Evolutionary conservation across 2,888 invertebrate species (phyloP).

Genomic region (Drosophila mettleri): DNA sequence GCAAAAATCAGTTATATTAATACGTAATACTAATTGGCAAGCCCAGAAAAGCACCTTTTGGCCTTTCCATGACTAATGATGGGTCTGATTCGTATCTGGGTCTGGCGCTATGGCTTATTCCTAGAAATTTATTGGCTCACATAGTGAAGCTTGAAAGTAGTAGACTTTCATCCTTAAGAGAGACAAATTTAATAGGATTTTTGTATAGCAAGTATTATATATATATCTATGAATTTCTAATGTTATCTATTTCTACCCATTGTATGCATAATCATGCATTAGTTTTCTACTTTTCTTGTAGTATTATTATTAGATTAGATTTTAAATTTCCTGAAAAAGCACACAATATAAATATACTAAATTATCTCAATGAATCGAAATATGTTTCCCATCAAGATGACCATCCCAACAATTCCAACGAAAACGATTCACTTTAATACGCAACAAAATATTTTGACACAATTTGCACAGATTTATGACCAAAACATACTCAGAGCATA

Average conservation of each 20-base stretch:
- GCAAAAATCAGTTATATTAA: conserved; percentile 6
- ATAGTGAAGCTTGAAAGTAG: no score
- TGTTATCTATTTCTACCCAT: neutral
- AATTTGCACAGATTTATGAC: conserved; percentile 27
- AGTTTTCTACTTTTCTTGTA: neutral
- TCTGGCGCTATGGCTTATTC: neutral
- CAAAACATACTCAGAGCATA: conserved; percentile 8
- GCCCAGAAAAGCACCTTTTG: conserved; percentile 14
- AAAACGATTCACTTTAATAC: conserved; percentile 43
- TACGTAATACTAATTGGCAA: conserved; percentile 23
- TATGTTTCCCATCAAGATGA: conserved; percentile 16
- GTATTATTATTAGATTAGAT: no score
- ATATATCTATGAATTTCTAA: neutral
- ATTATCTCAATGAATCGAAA: conserved; percentile 2
- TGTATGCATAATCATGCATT: neutral
- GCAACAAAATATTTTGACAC: conserved; percentile 53
- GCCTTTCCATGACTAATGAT: conserved; percentile 29
- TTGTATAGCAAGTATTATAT: neutral
- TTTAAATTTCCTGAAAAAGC: neutral
- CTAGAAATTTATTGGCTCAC: neutral
- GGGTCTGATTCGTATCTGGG: neutral
- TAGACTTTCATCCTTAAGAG: neutral
- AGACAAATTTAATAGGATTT: neutral
- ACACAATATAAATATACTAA: neutral
- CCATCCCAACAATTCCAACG: conserved; percentile 8